Evolutionary conservation across 2,797 vertebrate genomes (phyloP), one percentile per base, ranked within the genome.

Genomic region (Tapirus indicus): DNA sequence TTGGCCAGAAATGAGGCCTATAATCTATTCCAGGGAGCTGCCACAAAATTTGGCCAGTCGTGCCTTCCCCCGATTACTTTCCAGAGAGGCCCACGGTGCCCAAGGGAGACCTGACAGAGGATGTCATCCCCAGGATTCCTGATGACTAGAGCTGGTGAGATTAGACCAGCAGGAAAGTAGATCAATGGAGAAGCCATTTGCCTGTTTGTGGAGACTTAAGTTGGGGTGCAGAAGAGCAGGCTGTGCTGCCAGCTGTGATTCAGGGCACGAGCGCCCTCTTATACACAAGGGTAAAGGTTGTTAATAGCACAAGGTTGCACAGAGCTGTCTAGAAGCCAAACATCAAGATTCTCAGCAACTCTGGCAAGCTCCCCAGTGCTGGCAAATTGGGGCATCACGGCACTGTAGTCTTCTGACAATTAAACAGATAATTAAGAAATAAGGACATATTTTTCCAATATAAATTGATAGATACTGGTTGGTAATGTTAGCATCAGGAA

Each of bases 401-500:
- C 27, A 97, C 94, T 92, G 85, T 84, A 75, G 88, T 97, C 94
- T 98, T 97, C 71, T 83, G 98, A 69, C 96, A 98, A 99, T 99
- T 98, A 99, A 95, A 27, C 95, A 94, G 95, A 98, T 98, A 98
- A 99, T 99, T 98, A 98, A 98, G 98, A 98, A 98, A 98, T 98
- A 98, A 98, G 92, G 96, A 96, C 98, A 79, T 97, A 93, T 98
- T 97, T 96, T 91, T 95, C 92, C 94, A 86, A 96, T 98, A 98
- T 92, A 98, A 99, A 98, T 95, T 98, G 98, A 97, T 97, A 97
- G 97, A 91, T 94, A 62, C 94, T 92, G 97, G 94, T 97, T 97
- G 97, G 87, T 98, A 90, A 90, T 12, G 93, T 97, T 97, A 97
- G 93, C 98, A 89, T 98, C 91, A 74, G 95, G 97, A 98, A 98